A percentile compares a stretch with the other conserved stretches of the same genome.
phyloP scores from a whole-genome alignment of 2,797 vertebrate species.

The Parauchenoglanis punctatus region DNA sequence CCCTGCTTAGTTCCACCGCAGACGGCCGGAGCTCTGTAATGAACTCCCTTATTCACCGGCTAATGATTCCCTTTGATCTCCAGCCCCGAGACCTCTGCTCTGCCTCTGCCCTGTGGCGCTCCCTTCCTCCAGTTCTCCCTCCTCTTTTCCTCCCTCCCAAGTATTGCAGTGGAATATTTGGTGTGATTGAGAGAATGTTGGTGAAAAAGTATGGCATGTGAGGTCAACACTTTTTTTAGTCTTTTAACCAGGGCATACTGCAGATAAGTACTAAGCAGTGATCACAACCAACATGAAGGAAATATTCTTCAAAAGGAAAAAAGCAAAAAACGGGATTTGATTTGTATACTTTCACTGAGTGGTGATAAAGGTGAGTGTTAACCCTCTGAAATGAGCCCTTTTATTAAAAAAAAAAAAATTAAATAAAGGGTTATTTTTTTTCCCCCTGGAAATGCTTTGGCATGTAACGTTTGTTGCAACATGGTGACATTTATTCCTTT shows the following conservation, averaged over 20 bases:
- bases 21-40: constrained; percentile 80
- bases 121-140: constrained; percentile 55
- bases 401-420: neutral
- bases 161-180: constrained; percentile 45
- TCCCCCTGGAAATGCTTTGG: neutral
- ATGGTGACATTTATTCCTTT: neutral
- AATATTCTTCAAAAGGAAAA: neutral
- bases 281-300: neutral
- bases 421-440: no score
- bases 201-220: constrained; percentile 1
- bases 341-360: neutral
- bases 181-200: constrained; percentile 21
- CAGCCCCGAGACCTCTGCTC: constrained; percentile 78
- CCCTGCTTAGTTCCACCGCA: constrained; percentile 73
- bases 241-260: neutral
- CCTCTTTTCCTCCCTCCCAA: constrained; percentile 49
- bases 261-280: neutral
- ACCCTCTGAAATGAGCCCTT: neutral
- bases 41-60: constrained; percentile 82
- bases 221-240: neutral
- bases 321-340: neutral
- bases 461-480: neutral
- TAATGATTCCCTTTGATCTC: constrained; percentile 87
- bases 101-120: constrained; percentile 55
- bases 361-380: neutral